These are phyloP conservation scores for Andrena minutula DNA, from an alignment of 2,888 invertebrate genomes.

Conservation along the genomic window DNA sequence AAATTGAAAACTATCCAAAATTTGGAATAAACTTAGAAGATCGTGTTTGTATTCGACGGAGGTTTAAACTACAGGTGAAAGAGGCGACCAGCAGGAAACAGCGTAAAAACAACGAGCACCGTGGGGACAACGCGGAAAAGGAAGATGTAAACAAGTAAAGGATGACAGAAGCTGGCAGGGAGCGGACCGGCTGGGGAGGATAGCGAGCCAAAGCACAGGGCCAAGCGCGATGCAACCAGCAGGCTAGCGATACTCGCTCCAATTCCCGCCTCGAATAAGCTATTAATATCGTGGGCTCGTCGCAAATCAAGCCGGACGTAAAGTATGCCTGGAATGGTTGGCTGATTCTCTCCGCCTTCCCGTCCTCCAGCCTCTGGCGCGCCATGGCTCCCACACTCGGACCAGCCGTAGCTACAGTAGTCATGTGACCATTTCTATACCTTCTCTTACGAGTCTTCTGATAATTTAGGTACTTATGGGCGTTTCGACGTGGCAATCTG, in stretches of 20 bases:
- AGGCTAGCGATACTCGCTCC: conserved; percentile 71
- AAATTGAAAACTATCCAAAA: background rate
- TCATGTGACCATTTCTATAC: conserved; percentile 15
- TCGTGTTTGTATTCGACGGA: background rate
- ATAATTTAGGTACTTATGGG: background rate
- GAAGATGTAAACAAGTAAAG: conserved; percentile 51
- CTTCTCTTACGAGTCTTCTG: conserved; percentile 7
- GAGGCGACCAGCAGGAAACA: conserved; percentile 6
- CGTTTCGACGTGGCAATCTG: conserved; percentile 7
- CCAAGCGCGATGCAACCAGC: conserved; percentile 47
- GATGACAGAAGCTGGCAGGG: conserved; percentile 38
- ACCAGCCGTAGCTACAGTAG: conserved; percentile 7
- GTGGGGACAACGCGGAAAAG: conserved; percentile 25
- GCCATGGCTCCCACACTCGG: conserved; percentile 40
- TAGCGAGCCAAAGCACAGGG: conserved; percentile 40
- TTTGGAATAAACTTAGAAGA: background rate
- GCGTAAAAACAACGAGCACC: conserved; percentile 15
- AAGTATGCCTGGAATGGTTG: conserved; percentile 77
- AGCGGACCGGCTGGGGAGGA: conserved; percentile 30
- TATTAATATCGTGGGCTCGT: conserved; percentile 75
- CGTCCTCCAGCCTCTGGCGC: conserved; percentile 15
- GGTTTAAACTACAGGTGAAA: conserved; percentile 11
- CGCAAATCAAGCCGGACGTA: conserved; percentile 78
- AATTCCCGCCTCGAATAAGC: conserved; percentile 78
- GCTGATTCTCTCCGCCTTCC: conserved; percentile 54